A percentile compares a stretch with the other conserved stretches of the same genome.
phyloP scores from a whole-genome alignment of 2,888 invertebrate genomes.

The Drosophila mettleri region DNA sequence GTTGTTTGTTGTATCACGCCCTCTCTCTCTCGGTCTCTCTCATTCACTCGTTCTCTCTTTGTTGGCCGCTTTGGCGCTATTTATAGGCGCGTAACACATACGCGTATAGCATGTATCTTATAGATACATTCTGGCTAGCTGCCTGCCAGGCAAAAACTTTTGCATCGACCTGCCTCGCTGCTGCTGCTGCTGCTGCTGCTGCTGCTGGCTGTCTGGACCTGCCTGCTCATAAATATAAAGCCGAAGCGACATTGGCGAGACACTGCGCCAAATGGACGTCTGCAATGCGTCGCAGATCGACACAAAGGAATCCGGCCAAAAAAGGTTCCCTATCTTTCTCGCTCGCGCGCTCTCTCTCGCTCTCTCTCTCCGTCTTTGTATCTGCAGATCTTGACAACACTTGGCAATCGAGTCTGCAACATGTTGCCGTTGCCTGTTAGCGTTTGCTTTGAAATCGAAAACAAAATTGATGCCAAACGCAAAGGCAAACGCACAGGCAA shows the following conservation, averaged over 20 bases:
- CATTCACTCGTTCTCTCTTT: conserved; percentile 6
- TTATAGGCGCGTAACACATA: conserved; percentile 76
- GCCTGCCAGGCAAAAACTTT: conserved; percentile 56
- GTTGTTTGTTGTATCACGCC: conserved; percentile 9
- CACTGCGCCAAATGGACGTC: conserved; percentile 60
- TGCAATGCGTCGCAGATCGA: conserved; percentile 48
- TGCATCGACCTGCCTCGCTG: conserved; percentile 57
- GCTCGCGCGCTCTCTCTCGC: not conserved
- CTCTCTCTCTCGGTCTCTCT: not conserved
- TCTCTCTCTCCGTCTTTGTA: not conserved
- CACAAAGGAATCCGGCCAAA: conserved; percentile 56
- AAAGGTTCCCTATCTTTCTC: conserved; percentile 32
- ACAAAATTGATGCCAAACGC: conserved; percentile 68
- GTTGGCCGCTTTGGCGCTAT: conserved; percentile 63
- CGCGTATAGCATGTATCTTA: conserved; percentile 64
- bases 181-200: too few species aligned
- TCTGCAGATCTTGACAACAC: conserved; percentile 28
- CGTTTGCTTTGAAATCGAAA: conserved; percentile 70
- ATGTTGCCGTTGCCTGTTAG: conserved; percentile 59
- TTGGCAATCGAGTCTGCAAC: conserved; percentile 43
- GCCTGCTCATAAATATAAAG: conserved; percentile 71
- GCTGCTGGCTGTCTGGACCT: conserved; percentile 46
- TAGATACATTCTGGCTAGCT: conserved; percentile 64
- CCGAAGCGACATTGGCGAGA: conserved; percentile 67
- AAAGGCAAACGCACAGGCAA: conserved; percentile 21